These are phyloP conservation scores for Melinopterus prodromus DNA, from an alignment of 2,888 invertebrate species.

Conservation along the genomic window DNA sequence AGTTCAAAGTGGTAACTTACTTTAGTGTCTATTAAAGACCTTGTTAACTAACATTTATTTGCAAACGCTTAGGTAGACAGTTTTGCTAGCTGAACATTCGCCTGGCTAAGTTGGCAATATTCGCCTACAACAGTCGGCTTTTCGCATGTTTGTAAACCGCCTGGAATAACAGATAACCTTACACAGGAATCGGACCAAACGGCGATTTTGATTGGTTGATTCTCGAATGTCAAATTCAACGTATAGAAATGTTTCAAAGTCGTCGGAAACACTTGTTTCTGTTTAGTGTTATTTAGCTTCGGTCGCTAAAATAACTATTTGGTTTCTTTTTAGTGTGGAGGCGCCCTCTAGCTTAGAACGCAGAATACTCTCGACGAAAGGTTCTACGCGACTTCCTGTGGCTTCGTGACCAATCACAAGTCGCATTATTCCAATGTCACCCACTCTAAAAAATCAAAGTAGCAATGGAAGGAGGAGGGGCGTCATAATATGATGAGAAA, in stretches of 20 bases:
- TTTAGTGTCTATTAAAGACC: not conserved
- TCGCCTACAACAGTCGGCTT: not conserved
- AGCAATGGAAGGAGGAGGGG: not conserved
- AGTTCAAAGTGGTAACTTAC: no score
- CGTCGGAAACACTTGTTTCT: not conserved
- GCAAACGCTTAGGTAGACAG: not conserved
- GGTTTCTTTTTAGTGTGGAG: not conserved
- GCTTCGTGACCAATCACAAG: not conserved
- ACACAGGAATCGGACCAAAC: not conserved
- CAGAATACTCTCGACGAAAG: not conserved
- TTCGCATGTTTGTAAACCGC: not conserved
- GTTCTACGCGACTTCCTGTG: not conserved
- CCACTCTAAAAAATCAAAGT: not conserved
- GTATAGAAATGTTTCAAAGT: not conserved
- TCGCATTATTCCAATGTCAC: not conserved
- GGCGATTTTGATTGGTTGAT: not conserved
- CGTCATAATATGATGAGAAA: not conserved
- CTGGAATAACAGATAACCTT: not conserved
- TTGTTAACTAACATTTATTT: not conserved
- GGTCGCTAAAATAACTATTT: constrained; percentile 4
- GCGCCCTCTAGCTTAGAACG: not conserved
- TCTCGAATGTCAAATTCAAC: not conserved
- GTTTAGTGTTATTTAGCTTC: not conserved
- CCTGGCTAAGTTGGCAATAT: not conserved
- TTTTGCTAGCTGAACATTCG: not conserved